Base-by-base conservation (phyloP, 2,888 invertebrate species). In the Baronia brevicornis region DNA sequence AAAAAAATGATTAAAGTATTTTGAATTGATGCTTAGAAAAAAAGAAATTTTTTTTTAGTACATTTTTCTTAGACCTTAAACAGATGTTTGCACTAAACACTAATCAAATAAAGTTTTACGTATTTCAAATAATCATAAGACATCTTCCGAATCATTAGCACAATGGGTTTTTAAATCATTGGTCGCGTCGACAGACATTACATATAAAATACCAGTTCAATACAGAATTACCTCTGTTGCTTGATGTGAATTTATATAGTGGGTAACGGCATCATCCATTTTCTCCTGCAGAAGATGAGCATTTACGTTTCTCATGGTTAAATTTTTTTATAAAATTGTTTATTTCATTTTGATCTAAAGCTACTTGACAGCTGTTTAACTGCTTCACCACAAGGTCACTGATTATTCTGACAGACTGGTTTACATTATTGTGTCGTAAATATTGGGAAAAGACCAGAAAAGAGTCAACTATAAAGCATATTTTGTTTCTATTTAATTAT, bases 221-320 rank as follows among this genome's bases (percentile, higher is more conserved):
- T n/a, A n/a, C n/a, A n/a, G n/a, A n/a, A 24, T 13, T 60, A 78
- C 84, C 65, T 75, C 79, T 20, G 61, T 54, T 5, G 68, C 34
- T 36, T 69, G 72, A 30, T 84, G 80, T 1, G 79, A 52, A 54
- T 75, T 74, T 31, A 82, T 79, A 41, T 80, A 84, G 49, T 82
- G 80, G 6, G 72, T 73, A 12, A 82, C 80, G 3, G 70, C 73
- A 44, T 84, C 82, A 33, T 82, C 82, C 68, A 82, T 82, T 51
- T 69, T 75, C 34, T 70, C 68, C 27, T 60, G 68, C 28, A 75
- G 46, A 23, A 69, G 51, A 57, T 70, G 69, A 7, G 61, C 39
- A 43, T 66, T 61, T 5, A 74, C 68, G 47, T 55, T 72, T 41
- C 73, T 72, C 74, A 75, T 75, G 28, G 30, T 56, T 39, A 43